These are phyloP conservation scores for Raja brachyura DNA, from an alignment of 2,113 vertebrate genomes.

Conservation along the genomic window DNA sequence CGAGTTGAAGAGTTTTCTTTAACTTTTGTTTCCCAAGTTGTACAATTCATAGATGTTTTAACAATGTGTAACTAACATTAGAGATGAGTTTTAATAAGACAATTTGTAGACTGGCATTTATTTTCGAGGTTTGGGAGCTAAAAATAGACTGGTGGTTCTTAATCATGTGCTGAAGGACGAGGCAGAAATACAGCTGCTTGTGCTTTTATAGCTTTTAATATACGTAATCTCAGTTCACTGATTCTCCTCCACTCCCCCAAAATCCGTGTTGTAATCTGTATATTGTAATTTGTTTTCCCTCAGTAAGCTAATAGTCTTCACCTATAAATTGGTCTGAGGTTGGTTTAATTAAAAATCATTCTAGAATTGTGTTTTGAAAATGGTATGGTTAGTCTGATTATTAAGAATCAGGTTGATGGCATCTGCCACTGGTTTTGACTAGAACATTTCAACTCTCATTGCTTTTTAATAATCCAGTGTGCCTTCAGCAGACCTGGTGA, in stretches of 20 bases:
- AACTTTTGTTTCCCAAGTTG: background rate
- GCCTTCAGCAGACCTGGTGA: background rate
- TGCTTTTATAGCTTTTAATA: background rate
- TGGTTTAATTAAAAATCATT: background rate
- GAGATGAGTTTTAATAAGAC: background rate
- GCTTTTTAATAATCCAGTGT: background rate
- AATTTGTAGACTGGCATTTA: background rate
- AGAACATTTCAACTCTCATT: background rate
- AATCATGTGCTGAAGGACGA: background rate
- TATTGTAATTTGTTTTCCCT: too few species aligned
- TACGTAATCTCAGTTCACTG: background rate
- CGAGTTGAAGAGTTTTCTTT: background rate
- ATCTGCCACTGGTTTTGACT: background rate
- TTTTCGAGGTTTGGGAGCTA: background rate
- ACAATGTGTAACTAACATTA: background rate
- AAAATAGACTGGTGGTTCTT: background rate
- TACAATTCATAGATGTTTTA: background rate
- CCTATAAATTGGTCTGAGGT: background rate
- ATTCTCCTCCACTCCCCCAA: background rate
- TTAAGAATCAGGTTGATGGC: background rate
- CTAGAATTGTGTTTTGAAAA: background rate
- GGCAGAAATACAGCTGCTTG: background rate
- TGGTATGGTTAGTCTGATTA: too few species aligned
- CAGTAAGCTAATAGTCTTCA: background rate
- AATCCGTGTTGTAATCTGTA: too few species aligned